A percentile compares a stretch with the other conserved stretches of the same genome.
Evolutionary conservation across 2,888 invertebrate species (phyloP).

Genomic region (Deilephila porcellus): DNA sequence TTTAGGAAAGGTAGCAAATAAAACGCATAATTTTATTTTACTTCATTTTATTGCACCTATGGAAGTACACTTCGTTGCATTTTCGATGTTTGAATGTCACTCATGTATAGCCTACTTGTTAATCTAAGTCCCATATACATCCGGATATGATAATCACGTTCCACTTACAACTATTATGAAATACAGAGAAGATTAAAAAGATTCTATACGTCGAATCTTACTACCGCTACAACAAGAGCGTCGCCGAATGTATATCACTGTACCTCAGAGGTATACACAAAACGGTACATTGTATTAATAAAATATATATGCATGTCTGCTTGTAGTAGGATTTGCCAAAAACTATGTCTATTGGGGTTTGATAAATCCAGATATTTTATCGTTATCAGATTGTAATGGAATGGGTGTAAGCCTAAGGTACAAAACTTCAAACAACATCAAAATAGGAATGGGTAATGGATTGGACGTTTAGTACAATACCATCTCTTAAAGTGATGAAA

Average conservation of each 20-base stretch:
- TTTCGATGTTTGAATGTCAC: constrained; percentile 30
- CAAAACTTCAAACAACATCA: too few species aligned
- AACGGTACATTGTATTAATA: background rate
- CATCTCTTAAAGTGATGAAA: too few species aligned
- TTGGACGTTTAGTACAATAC: too few species aligned
- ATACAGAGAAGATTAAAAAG: constrained; percentile 17
- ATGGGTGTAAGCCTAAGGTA: too few species aligned
- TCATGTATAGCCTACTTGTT: constrained; percentile 21
- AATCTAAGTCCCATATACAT: constrained; percentile 26
- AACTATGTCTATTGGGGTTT: too few species aligned
- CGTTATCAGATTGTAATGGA: too few species aligned
- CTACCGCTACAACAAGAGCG: constrained; percentile 20
- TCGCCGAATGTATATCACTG: constrained; percentile 16
- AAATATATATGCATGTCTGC: too few species aligned
- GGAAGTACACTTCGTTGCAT: constrained; percentile 81
- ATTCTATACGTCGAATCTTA: constrained; percentile 1
- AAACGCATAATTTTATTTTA: constrained; percentile 57
- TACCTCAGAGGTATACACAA: constrained; percentile 17
- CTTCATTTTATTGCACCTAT: constrained; percentile 83
- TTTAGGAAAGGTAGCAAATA: constrained; percentile 25
- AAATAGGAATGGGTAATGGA: too few species aligned
- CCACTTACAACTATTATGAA: constrained; percentile 23
- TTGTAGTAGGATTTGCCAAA: too few species aligned
- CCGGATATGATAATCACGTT: constrained; percentile 26
- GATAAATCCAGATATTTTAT: too few species aligned